These are phyloP conservation scores for Augiades crinisus DNA, from an alignment of 2,888 invertebrate genomes.

Conservation along the genomic window DNA sequence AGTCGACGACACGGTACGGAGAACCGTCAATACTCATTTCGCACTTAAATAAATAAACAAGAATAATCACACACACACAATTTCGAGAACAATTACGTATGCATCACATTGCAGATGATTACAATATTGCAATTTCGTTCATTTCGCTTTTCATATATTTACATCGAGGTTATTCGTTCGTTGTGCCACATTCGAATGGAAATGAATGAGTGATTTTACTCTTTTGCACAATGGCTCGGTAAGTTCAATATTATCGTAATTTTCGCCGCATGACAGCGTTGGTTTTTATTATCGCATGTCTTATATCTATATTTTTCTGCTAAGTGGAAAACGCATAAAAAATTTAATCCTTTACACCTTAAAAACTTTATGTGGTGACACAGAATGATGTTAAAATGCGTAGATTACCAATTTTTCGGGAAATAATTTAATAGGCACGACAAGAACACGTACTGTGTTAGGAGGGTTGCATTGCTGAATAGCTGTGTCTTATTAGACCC, in stretches of 20 bases:
- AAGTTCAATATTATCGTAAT: background rate
- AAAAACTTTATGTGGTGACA: too few relatives aligned
- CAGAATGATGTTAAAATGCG: too few relatives aligned
- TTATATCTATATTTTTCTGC: too few relatives aligned
- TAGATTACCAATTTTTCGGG: too few relatives aligned
- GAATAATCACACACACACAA: conserved; percentile 3
- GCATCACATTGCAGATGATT: conserved; percentile 7
- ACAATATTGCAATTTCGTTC: conserved; percentile 20
- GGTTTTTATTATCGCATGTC: too few relatives aligned
- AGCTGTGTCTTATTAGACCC: too few relatives aligned
- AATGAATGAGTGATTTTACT: conserved; percentile 6
- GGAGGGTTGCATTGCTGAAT: too few relatives aligned
- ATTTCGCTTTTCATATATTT: conserved; percentile 11
- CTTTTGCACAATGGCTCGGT: background rate
- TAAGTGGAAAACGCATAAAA: too few relatives aligned
- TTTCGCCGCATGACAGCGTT: background rate
- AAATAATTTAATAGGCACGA: too few relatives aligned
- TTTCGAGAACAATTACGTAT: conserved; percentile 16
- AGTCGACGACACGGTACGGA: background rate
- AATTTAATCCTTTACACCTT: too few relatives aligned
- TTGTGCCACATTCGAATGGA: conserved; percentile 5
- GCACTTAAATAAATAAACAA: conserved; percentile 13
- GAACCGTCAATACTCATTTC: conserved; percentile 1
- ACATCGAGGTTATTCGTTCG: conserved; percentile 13
- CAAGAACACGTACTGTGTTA: too few relatives aligned